Evolutionary conservation across 2,113 vertebrate genomes (phyloP).

Genomic region (Passer domesticus): DNA sequence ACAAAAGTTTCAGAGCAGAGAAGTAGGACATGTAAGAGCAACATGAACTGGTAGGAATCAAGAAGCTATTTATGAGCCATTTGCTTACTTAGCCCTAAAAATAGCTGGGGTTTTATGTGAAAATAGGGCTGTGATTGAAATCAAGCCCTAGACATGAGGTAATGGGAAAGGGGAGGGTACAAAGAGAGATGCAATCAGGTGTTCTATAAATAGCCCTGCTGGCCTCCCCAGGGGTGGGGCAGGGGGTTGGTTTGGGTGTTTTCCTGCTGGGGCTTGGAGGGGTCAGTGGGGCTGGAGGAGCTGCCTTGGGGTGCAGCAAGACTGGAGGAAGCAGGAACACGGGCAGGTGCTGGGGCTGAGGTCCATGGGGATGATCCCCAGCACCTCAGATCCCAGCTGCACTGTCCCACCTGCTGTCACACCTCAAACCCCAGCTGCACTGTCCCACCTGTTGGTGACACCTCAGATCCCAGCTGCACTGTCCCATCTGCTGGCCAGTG

Average conservation of each 20-base stretch:
- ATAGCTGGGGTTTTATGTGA: conserved; percentile 6
- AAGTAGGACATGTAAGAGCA: conserved; percentile 6
- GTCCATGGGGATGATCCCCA: background rate
- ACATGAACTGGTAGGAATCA: background rate
- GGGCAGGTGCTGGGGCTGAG: rapidly evolving
- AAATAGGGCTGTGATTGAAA: conserved; percentile 61
- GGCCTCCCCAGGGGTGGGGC: background rate
- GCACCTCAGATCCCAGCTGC: background rate
- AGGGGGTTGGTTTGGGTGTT: background rate
- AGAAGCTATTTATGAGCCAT: conserved; percentile 51
- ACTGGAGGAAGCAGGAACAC: rapidly evolving
- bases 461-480: background rate
- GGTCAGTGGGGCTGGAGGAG: background rate
- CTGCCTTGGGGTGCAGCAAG: background rate
- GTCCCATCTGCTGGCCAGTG: background rate
- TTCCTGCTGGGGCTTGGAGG: background rate
- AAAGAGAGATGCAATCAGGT: background rate
- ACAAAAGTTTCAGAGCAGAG: background rate
- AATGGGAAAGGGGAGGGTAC: background rate
- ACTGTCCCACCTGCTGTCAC: background rate
- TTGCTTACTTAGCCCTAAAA: conserved; percentile 58
- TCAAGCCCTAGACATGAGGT: conserved; percentile 31
- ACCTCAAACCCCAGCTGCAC: background rate
- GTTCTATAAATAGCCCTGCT: background rate
- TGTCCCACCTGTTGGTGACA: background rate